Conservation (phyloP, 2,888 invertebrate genomes). For the Heterodera filipjevi region DNA sequence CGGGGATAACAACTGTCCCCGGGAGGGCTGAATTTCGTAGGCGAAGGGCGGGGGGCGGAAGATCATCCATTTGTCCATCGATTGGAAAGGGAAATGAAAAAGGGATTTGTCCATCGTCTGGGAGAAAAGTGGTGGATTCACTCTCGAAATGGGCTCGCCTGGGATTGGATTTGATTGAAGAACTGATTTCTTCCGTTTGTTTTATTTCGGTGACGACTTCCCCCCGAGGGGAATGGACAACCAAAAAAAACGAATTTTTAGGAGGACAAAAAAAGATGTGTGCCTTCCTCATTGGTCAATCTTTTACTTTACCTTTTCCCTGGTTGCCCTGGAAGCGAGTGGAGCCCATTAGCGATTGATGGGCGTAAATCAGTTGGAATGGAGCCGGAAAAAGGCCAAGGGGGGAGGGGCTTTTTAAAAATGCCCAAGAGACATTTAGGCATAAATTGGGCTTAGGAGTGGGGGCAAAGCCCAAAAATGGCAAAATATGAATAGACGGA, state of each 20-base stretch:
- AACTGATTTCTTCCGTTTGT: conserved; percentile 1
- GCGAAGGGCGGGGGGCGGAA: not conserved
- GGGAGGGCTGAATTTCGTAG: not conserved
- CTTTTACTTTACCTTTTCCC: not conserved
- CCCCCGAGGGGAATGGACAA: not conserved
- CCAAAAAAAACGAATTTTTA: not conserved
- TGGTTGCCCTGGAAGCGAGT: conserved; percentile 6
- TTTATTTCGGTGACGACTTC: not conserved
- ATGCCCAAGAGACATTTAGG: not conserved
- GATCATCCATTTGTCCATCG: not conserved
- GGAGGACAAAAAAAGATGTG: not conserved
- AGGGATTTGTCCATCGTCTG: not conserved
- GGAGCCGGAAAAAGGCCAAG: not conserved
- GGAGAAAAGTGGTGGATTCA: not conserved
- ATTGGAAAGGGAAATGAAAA: not conserved
- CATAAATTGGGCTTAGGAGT: not conserved
- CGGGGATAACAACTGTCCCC: conserved; percentile 6
- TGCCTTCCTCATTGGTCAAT: not conserved
- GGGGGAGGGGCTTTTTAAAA: not conserved
- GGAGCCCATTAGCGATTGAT: conserved; percentile 9
- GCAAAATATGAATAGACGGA: not conserved
- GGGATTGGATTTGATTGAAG: not conserved
- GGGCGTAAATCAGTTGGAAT: conserved; percentile 9
- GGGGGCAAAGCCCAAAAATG: not conserved
- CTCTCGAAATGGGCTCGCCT: not conserved